phyloP scores from a whole-genome alignment of 2,797 vertebrate genomes.

The Philypnodon macrostomus region DNA sequence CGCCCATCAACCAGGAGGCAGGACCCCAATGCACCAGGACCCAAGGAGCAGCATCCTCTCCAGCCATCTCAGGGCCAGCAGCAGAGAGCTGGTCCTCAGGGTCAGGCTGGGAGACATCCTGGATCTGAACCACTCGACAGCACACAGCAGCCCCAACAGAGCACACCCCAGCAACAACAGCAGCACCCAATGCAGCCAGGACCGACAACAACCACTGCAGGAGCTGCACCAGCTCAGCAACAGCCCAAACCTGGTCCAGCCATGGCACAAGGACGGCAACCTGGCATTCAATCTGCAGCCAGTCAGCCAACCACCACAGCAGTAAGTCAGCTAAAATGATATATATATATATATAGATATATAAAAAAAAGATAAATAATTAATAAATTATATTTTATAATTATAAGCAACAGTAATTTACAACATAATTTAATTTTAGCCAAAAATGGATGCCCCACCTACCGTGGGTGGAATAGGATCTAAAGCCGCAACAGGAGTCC shows the following conservation, averaged over 20 bases:
- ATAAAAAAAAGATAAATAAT: not conserved
- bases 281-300: conserved; percentile 64
- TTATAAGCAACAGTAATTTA: too few species aligned
- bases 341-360: too few species aligned
- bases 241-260: conserved; percentile 68
- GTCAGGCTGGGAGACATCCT: conserved; percentile 65
- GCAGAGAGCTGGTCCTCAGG: conserved; percentile 65
- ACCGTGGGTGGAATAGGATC: conserved; percentile 60
- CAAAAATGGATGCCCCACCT: conserved; percentile 78
- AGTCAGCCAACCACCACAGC: conserved; percentile 68
- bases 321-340: too few species aligned
- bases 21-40: conserved; percentile 66
- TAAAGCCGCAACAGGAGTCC: conserved; percentile 72
- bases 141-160: conserved; percentile 50
- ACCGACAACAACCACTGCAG: conserved; percentile 54
- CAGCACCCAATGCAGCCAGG: conserved; percentile 59
- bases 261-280: conserved; percentile 66
- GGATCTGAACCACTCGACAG: conserved; percentile 67
- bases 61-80: conserved; percentile 57
- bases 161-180: conserved; percentile 47
- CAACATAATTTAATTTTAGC: too few species aligned
- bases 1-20: conserved; percentile 68
- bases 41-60: conserved; percentile 70
- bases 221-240: conserved; percentile 65
- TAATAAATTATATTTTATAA: too few species aligned